Base-by-base conservation (phyloP, 2,888 invertebrate genomes). In the Agonum fuliginosum region DNA sequence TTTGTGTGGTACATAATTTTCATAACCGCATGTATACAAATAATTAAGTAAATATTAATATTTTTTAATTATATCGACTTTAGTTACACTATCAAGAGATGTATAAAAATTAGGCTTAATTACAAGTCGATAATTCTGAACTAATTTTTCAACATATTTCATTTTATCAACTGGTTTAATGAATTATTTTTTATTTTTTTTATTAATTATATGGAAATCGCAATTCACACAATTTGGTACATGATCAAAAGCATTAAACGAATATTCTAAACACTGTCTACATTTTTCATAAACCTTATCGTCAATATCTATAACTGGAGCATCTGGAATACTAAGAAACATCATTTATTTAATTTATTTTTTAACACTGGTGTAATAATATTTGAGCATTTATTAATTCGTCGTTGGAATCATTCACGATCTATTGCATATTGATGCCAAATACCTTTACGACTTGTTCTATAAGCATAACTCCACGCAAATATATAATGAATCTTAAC, bases 131-230 rank as follows among this genome's bases (percentile, higher is more conserved):
- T 58, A 58, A 58, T 58, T 58, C 3, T 24, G 24, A 58, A 58
- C 58, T 27, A 58, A 58, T 58, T 58, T 58, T 14, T 58, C 58
- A 58, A 58, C 27, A 58, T 58, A 58, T 58, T 58, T 58, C 58
- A 27, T 58, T 58, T 58, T 58, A 58, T 58, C 58, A 12, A 58
- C 27, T 3, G 0, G 58, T 58, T 58, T 58, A 58, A 58, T 58
- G 8, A 58, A 58, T 58, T 27, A 14, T 12, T 27, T 27, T 27
- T n/a, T n/a, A n/a, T n/a, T n/a, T n/a, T n/a, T n/a, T n/a, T 30
- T 27, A 58, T 58, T 58, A 58, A 58, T 58, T n/a, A 58, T 14
- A 58, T 27, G 12, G 24, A 58, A 58, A 58, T 27, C 14, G 27
- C 58, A 58, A 58, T 58, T 58, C 14, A 24, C 12, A 22, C 58